These are phyloP conservation scores for Ia io DNA, from an alignment of 2,113 vertebrate genomes.

Conservation along the genomic window DNA sequence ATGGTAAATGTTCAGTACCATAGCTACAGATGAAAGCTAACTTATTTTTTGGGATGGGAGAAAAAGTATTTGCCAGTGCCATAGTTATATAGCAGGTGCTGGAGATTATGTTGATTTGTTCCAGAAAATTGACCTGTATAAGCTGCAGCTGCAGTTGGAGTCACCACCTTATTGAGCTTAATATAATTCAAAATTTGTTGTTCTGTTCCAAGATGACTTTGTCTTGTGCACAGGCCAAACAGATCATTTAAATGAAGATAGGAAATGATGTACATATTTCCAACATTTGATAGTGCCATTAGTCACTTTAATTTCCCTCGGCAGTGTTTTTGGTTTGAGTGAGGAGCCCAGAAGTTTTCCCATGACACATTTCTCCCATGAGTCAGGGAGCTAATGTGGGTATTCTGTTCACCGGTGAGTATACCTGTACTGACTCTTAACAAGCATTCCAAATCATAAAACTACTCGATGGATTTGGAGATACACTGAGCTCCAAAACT, in stretches of 20 bases:
- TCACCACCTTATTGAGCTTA: neutral
- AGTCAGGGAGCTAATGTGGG: neutral
- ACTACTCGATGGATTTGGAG: neutral
- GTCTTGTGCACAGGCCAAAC: neutral
- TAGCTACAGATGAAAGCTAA: neutral
- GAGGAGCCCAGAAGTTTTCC: neutral
- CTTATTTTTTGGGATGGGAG: neutral
- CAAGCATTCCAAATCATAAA: neutral
- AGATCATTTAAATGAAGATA: neutral
- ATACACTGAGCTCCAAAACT: neutral
- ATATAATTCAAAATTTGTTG: conserved; percentile 13
- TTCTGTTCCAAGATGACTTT: neutral
- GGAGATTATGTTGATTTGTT: neutral
- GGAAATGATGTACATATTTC: neutral
- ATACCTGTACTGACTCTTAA: neutral
- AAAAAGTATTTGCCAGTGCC: neutral
- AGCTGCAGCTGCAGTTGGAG: neutral
- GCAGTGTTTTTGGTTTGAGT: neutral
- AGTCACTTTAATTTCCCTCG: neutral
- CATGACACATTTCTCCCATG: neutral
- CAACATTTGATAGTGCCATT: neutral
- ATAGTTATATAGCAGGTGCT: neutral
- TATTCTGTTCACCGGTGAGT: neutral
- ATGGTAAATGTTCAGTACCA: neutral
- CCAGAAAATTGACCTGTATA: conserved; percentile 25